Conservation (phyloP, 2,113 vertebrate species). For the Oncorhynchus clarkii region DNA sequence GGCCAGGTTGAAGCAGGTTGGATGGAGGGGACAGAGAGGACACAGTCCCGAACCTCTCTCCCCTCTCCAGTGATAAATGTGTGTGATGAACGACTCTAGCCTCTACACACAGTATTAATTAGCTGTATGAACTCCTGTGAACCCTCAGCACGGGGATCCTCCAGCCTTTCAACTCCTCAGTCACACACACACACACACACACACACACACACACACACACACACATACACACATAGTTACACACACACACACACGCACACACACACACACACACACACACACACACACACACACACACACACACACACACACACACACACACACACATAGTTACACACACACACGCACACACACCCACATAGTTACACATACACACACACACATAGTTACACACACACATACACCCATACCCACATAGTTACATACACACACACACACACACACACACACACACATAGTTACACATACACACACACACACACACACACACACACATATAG, state of each 20-base stretch:
- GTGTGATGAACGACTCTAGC: slow-evolving; percentile 67
- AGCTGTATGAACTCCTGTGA: slow-evolving; percentile 74
- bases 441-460: no score
- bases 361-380: background rate
- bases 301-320: no score
- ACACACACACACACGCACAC: no score
- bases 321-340: no score
- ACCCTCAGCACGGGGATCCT: slow-evolving; percentile 61
- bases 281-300: no score
- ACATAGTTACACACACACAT: slow-evolving; percentile 14
- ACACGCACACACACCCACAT: no score
- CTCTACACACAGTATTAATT: slow-evolving; percentile 70
- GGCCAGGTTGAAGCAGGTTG: slow-evolving; percentile 63
- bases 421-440: background rate
- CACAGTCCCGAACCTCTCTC: background rate
- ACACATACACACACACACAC: no score
- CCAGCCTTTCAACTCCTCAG: slow-evolving; percentile 54
- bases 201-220: no score
- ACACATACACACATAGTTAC: no score
- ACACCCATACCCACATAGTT: slow-evolving; percentile 15
- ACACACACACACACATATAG: slow-evolving; percentile 15
- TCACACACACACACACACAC: background rate
- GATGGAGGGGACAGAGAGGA: background rate
- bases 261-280: no score
- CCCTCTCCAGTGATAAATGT: slow-evolving; percentile 56